Base-by-base conservation (phyloP, 2,113 vertebrate species). In the Pelusios castaneus region DNA sequence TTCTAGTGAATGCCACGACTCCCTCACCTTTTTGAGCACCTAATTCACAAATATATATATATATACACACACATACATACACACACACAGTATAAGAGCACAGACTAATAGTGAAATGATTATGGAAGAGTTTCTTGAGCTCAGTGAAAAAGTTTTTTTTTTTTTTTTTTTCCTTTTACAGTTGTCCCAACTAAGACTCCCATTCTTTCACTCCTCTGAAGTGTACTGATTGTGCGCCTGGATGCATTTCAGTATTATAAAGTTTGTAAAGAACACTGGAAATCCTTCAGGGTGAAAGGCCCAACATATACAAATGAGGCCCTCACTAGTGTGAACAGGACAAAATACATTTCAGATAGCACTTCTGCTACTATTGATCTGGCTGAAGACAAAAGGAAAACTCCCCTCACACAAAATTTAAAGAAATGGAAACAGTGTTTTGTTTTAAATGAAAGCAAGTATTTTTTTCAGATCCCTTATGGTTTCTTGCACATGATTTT, bases 1-100 rank as follows among this genome's bases (percentile, higher is more conserved):
- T 58, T 95, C 90, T 92, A 92, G 73, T 80, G 60, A 94, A 76
- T 84, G 56, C 78, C 73, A 43, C 10, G 1, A 80, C 56, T 29
- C 84, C 29, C 73, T 85, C 77, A 90, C 51, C 91, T 96, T 90
- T 94, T 80, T 43, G 80, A 97, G 97, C 96, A 96, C 93, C 95
- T 93, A 95, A 80, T 85, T 95, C 80, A 60, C 56, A 76, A 80
- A 93, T 80, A 1, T 0, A 73, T 79, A 43, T 77, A 85, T 90
- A 47, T 10, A 47, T 10, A 47, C 47, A 47, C 47, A 47, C n/a
- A n/a, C n/a, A n/a, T n/a, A n/a, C n/a, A n/a, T n/a, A n/a, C n/a
- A n/a, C n/a, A n/a, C n/a, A n/a, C n/a, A 94, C 89, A 87, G 84
- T 80, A 92, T 41, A 90, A 77, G 78, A 82, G 93, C 80, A 86